Evolutionary conservation across 1,140 invertebrate genomes (phyloP).

Genomic region (Rhyacophila brunnea): DNA sequence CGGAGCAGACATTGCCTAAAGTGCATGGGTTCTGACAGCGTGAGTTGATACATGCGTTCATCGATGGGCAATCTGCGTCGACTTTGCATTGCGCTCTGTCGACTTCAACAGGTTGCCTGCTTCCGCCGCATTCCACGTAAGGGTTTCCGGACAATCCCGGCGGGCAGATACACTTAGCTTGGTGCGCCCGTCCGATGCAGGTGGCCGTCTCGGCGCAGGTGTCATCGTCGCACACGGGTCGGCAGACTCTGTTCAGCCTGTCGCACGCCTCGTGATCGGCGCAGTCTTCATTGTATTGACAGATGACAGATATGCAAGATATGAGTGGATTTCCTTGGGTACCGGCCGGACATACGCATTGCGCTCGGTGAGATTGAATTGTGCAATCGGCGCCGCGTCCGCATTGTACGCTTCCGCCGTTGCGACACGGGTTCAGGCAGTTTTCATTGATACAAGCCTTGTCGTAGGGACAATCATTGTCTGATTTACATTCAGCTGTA

Average conservation of each 20-base stretch:
- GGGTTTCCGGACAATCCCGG: slow-evolving; percentile 76
- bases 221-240: slow-evolving; percentile 75
- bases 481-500: slow-evolving; percentile 78
- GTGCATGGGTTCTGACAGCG: slow-evolving; percentile 76
- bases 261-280: slow-evolving; percentile 84
- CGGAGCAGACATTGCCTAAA: slow-evolving; percentile 65
- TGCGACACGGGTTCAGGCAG: slow-evolving; percentile 75
- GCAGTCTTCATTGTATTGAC: slow-evolving; percentile 88
- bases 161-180: slow-evolving; percentile 75
- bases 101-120: slow-evolving; percentile 31
- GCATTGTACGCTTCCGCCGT: slow-evolving; percentile 62
- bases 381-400: slow-evolving; percentile 78
- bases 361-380: slow-evolving; percentile 70
- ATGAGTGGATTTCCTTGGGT: slow-evolving; percentile 80
- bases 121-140: slow-evolving; percentile 65
- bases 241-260: slow-evolving; percentile 77
- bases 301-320: slow-evolving; percentile 79
- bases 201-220: slow-evolving; percentile 73
- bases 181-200: slow-evolving; percentile 73
- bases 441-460: slow-evolving; percentile 76
- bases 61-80: slow-evolving; percentile 73
- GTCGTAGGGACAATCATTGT: slow-evolving; percentile 83
- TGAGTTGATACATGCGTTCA: slow-evolving; percentile 73
- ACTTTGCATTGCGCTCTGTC: slow-evolving; percentile 62
- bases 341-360: slow-evolving; percentile 79